Conservation (phyloP, 2,888 invertebrate species). For the Nomada fabriciana region DNA sequence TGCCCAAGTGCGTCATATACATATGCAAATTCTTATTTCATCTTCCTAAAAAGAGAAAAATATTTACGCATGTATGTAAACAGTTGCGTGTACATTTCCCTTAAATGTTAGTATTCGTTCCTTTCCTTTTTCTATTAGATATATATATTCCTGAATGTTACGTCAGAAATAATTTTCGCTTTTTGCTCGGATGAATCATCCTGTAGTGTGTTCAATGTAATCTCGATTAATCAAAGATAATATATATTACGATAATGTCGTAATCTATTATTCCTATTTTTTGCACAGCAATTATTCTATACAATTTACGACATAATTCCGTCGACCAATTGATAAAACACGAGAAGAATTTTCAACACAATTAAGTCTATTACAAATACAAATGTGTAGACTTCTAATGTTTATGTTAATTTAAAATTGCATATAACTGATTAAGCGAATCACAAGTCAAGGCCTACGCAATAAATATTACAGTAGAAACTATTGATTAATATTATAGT, state of each 20-base stretch:
- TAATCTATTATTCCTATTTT: neutral
- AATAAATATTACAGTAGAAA: too few relatives aligned
- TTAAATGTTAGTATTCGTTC: conserved; percentile 36
- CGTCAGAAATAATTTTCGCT: conserved; percentile 59
- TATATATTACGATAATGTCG: neutral
- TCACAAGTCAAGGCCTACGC: too few relatives aligned
- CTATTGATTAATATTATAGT: too few relatives aligned
- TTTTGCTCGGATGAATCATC: conserved; percentile 50
- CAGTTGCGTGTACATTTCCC: conserved; percentile 23
- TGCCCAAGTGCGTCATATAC: conserved; percentile 41
- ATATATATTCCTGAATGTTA: conserved; percentile 27
- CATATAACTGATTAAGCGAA: too few relatives aligned
- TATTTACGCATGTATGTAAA: conserved; percentile 1
- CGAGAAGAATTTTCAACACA: too few relatives aligned
- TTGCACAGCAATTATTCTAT: neutral
- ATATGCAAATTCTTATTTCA: conserved; percentile 12
- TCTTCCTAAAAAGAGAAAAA: neutral
- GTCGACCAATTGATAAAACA: neutral
- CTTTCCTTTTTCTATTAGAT: conserved; percentile 11
- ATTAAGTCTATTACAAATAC: too few relatives aligned
- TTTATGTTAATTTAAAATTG: too few relatives aligned
- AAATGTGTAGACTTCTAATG: too few relatives aligned
- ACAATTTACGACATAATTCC: neutral
- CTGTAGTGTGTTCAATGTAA: conserved; percentile 17
- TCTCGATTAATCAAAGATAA: neutral